These are phyloP conservation scores for Rallus crepitans DNA, from an alignment of 2,797 vertebrate species.

Conservation along the genomic window DNA sequence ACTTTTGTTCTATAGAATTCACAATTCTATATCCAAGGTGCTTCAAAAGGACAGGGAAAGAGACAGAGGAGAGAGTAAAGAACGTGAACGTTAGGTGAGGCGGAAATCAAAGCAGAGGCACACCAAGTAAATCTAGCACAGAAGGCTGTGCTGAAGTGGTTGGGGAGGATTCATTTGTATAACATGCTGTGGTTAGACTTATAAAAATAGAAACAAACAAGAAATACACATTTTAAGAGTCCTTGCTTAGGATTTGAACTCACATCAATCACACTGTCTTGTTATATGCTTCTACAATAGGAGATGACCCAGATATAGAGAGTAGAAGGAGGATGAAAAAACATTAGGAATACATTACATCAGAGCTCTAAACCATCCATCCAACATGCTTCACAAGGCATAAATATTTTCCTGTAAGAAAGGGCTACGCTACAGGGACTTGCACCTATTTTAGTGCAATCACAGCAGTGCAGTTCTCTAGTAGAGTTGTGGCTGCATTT, in stretches of 20 bases:
- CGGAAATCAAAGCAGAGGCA: neutral
- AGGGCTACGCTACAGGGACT: neutral
- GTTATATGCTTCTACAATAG: neutral
- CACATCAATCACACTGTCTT: neutral
- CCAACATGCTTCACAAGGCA: neutral
- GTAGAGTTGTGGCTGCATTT: neutral
- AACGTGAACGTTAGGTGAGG: accelerated
- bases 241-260: neutral
- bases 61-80: neutral
- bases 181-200: neutral
- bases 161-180: neutral
- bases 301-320: neutral
- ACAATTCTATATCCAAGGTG: neutral
- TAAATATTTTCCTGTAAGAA: neutral
- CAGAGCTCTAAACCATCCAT: neutral
- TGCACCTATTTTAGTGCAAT: neutral
- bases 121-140: neutral
- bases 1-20: neutral
- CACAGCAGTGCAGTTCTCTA: neutral
- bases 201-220: neutral
- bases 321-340: neutral
- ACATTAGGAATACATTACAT: neutral
- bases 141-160: neutral
- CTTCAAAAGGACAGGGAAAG: neutral
- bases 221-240: neutral